These are phyloP conservation scores for Pachycephala philippinensis DNA, from an alignment of 2,113 vertebrate genomes.

Conservation along the genomic window DNA sequence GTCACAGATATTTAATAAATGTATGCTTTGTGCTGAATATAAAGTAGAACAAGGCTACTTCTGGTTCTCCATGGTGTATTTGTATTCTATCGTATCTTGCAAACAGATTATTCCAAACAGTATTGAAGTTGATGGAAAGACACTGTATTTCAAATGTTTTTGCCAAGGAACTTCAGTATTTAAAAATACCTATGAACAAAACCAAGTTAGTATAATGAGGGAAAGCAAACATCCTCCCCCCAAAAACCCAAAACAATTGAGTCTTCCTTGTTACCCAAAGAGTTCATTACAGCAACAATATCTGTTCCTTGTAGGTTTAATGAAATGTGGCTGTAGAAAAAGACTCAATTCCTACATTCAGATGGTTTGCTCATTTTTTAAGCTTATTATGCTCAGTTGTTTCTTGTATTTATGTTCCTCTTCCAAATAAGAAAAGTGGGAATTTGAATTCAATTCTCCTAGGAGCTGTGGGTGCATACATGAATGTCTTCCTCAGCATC, in stretches of 20 bases:
- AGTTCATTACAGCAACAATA: background rate
- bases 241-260: accelerated
- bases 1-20: background rate
- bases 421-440: background rate
- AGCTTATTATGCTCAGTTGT: background rate
- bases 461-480: background rate
- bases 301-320: background rate
- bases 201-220: background rate
- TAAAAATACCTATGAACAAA: background rate
- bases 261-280: background rate
- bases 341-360: background rate
- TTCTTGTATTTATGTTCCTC: background rate
- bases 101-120: background rate
- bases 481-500: background rate
- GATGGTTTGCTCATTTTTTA: background rate
- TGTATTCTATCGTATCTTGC: background rate
- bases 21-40: background rate
- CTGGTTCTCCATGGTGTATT: background rate
- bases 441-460: background rate
- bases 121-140: background rate
- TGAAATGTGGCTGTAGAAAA: background rate
- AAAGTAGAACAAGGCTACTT: background rate
- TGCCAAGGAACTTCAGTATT: background rate
- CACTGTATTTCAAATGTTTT: background rate
- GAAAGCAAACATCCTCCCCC: background rate